phyloP scores from a whole-genome alignment of 2,888 invertebrate species.

The Habroteleia sp. region DNA sequence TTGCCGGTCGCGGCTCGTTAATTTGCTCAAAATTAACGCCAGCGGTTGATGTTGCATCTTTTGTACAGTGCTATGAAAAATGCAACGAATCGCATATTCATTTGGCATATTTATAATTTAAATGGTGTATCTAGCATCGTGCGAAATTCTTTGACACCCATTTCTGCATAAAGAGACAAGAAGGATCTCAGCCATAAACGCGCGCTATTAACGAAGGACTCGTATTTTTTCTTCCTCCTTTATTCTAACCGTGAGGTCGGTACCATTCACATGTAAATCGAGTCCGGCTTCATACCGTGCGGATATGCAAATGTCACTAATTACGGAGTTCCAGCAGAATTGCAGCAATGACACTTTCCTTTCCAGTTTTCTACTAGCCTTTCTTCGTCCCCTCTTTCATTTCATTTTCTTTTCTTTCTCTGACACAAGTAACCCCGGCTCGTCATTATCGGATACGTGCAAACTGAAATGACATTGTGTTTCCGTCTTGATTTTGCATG shows the following conservation, averaged over 20 bases:
- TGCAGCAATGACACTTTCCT: slow-evolving; percentile 71
- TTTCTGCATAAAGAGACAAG: slow-evolving; percentile 51
- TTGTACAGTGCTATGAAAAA: slow-evolving; percentile 19
- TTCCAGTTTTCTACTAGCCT: slow-evolving; percentile 51
- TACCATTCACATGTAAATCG: slow-evolving; percentile 79
- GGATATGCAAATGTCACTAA: slow-evolving; percentile 80
- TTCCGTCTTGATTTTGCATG: not conserved
- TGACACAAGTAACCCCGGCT: not conserved
- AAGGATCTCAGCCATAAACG: slow-evolving; percentile 71
- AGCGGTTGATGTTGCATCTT: slow-evolving; percentile 8
- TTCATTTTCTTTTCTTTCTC: slow-evolving; percentile 19
- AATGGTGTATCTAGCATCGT: slow-evolving; percentile 38
- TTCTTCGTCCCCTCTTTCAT: slow-evolving; percentile 29
- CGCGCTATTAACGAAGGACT: slow-evolving; percentile 74
- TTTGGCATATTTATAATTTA: slow-evolving; percentile 42
- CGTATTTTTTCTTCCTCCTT: slow-evolving; percentile 70
- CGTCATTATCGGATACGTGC: slow-evolving; percentile 28
- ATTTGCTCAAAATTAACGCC: slow-evolving; percentile 40
- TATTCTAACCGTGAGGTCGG: slow-evolving; percentile 67
- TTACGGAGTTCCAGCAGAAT: slow-evolving; percentile 76
- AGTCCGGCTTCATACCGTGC: slow-evolving; percentile 62
- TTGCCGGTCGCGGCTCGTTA: slow-evolving; percentile 3
- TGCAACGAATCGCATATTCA: slow-evolving; percentile 43
- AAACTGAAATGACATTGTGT: slow-evolving; percentile 5
- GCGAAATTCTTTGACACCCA: slow-evolving; percentile 42